Base-by-base conservation (phyloP, 2,113 vertebrate species). In the Calcarius ornatus region DNA sequence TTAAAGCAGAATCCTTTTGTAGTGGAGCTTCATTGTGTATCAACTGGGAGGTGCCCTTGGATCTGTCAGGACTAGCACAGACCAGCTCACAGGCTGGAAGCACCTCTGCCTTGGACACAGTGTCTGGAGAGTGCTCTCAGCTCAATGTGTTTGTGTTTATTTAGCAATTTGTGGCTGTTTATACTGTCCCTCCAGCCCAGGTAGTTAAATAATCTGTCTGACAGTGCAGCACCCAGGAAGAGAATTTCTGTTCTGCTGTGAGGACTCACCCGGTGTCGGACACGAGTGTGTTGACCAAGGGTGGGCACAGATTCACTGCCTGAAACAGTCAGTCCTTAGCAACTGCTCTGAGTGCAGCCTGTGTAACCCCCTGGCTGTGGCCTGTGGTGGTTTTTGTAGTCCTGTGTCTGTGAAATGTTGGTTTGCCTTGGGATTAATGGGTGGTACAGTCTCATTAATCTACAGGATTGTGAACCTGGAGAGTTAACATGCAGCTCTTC, bases 1-100 rank as follows among this genome's bases (percentile, higher is more conserved):
- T 92, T 79, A 64, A 73, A 81, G 77, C 3, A 18, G 72, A 88
- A 84, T 91, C 77, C 60, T 78, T 10, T 76, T 51, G n/a, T 78
- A 54, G 31, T 38, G 76, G 68, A 70, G 53, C 31, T 90, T 61
- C 51, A 21, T 51, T 96, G 95, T 92, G 93, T 94, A 6, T 68
- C 40, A 91, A 79, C 57, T 72, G 93, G 93, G 91, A 95, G 96
- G 93, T 92, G 84, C 88, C 86, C 77, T 53, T 31, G 80, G 72
- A 88, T 83, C 63, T 42, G 88, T 54, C 83, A 27, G 2, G 25
- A 42, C 68, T 47, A 15, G 86, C 83, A 42, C 40, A 56, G 83
- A 63, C 38, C 60, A 57, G 90, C 76, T 68, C 10, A 11, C 25
- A 27, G 5, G 64, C 86, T 75, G 88, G 64, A 59, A 37, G 0